Percentiles rank a stretch among this genome's conserved stretches.
Conservation (phyloP, 2,113 vertebrate species). For the Chaetodon auriga region DNA sequence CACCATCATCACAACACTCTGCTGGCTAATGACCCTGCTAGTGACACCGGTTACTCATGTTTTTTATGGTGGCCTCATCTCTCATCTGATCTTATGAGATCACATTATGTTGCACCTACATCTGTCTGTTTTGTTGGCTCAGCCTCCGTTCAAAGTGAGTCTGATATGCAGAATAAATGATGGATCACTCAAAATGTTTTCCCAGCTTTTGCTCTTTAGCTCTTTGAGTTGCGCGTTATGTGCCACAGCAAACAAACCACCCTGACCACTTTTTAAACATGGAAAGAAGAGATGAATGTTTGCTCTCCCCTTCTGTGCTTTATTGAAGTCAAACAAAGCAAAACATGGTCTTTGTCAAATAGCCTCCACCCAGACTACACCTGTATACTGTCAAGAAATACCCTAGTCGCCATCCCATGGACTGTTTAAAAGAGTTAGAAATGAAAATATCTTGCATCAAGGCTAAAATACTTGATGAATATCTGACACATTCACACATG, state of each 20-base stretch:
- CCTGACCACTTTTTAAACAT: constrained; percentile 21
- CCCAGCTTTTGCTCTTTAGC: not conserved
- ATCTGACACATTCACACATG: not conserved
- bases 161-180: constrained; percentile 21
- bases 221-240: constrained; percentile 6
- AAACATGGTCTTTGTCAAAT: constrained; percentile 24
- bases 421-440: not conserved
- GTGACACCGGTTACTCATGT: not conserved
- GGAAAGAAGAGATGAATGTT: constrained; percentile 39
- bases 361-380: not conserved
- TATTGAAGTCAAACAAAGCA: constrained; percentile 44
- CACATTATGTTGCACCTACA: not conserved
- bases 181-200: not conserved
- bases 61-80: not conserved
- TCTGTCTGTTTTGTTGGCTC: constrained; percentile 22
- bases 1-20: not conserved
- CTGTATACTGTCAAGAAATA: constrained; percentile 2
- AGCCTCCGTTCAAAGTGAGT: constrained; percentile 6
- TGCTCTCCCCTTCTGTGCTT: constrained; percentile 20
- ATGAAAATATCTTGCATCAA: not conserved
- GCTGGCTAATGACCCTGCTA: not conserved
- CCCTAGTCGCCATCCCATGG: not conserved
- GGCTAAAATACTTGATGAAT: not conserved
- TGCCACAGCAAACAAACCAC: not conserved
- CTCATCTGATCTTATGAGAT: not conserved